Evolutionary conservation across 2,888 invertebrate species (phyloP).

Genomic region (Maniola hyperantus): DNA sequence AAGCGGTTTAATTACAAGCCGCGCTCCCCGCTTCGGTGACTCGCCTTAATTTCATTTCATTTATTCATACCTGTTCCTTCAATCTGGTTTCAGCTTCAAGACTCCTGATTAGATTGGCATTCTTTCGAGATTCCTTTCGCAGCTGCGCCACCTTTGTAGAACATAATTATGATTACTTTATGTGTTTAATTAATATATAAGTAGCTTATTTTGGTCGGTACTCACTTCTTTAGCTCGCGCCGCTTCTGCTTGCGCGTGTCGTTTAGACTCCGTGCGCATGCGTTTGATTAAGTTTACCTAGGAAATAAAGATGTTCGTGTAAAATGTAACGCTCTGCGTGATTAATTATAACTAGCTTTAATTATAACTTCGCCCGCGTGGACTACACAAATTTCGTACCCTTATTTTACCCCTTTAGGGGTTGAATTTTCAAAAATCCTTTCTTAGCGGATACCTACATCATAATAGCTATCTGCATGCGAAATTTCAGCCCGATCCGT

Average conservation of each 20-base stretch:
- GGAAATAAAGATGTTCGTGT: background rate
- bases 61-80: conserved; percentile 86
- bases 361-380: no score
- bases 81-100: conserved; percentile 94
- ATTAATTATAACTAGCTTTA: no score
- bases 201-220: background rate
- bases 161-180: background rate
- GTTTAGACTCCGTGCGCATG: conserved; percentile 95
- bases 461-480: no score
- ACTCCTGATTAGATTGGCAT: conserved; percentile 92
- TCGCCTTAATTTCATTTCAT: no score
- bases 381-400: no score
- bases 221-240: conserved; percentile 87
- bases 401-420: no score
- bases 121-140: conserved; percentile 93
- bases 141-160: conserved; percentile 88
- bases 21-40: no score
- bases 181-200: background rate
- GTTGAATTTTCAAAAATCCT: no score
- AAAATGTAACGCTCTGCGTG: background rate
- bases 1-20: no score
- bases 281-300: conserved; percentile 93
- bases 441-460: no score
- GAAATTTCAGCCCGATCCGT: no score
- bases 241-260: conserved; percentile 92